Percentiles rank a stretch among this genome's conserved stretches.
These are phyloP conservation scores for Slavum lentiscoides DNA, from an alignment of 2,888 invertebrate species.

Conservation along the genomic window DNA sequence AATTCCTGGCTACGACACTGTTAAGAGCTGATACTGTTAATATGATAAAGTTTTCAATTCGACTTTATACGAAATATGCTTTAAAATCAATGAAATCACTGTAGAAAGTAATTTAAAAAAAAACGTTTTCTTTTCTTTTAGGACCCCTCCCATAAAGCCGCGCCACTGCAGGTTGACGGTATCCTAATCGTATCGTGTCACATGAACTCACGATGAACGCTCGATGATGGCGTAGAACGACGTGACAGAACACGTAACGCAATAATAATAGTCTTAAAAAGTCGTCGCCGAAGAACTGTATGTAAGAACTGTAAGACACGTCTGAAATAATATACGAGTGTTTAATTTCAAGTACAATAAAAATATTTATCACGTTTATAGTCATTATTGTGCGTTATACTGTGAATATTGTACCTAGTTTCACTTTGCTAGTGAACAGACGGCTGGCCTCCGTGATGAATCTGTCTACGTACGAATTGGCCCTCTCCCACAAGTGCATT, in stretches of 20 bases:
- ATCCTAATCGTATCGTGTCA: not conserved
- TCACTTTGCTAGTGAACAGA: constrained; percentile 77
- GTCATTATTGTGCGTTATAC: not conserved
- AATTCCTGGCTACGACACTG: too few relatives aligned
- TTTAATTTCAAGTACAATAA: not conserved
- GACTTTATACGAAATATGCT: too few relatives aligned
- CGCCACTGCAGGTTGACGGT: too few relatives aligned
- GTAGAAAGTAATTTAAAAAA: too few relatives aligned
- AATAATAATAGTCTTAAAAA: constrained; percentile 85
- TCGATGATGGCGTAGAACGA: constrained; percentile 84
- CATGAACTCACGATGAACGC: constrained; percentile 65
- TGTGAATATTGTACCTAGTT: constrained; percentile 64
- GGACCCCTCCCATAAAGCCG: too few relatives aligned
- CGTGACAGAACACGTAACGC: constrained; percentile 92
- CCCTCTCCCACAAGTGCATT: constrained; percentile 87
- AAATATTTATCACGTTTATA: not conserved
- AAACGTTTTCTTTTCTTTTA: too few relatives aligned
- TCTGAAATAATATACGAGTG: constrained; percentile 62
- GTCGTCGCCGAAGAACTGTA: constrained; percentile 93
- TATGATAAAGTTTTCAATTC: too few relatives aligned
- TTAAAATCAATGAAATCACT: too few relatives aligned
- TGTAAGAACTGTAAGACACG: constrained; percentile 63
- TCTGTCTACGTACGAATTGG: constrained; percentile 82
- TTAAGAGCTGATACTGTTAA: too few relatives aligned
- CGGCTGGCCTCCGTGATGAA: constrained; percentile 88